A percentile compares a stretch with the other conserved stretches of the same genome.
phyloP scores from a whole-genome alignment of 2,888 invertebrate genomes.

The Gari tellinella region DNA sequence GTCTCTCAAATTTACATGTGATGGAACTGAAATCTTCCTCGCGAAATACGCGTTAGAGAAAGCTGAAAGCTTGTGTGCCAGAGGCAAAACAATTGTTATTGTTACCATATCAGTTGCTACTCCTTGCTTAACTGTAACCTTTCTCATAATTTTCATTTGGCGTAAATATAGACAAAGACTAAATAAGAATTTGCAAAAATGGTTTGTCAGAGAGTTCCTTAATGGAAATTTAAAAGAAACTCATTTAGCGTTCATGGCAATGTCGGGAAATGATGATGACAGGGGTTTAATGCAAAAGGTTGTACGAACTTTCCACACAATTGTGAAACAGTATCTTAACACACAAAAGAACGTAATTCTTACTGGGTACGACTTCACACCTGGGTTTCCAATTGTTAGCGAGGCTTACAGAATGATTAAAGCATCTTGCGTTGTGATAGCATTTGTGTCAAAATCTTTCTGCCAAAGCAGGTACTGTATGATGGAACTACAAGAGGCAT shows the following conservation, averaged over 20 bases:
- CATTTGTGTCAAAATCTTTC: background rate
- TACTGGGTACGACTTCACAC: background rate
- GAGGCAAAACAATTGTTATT: no score
- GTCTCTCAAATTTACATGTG: background rate
- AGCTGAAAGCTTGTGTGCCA: no score
- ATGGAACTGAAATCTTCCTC: no score
- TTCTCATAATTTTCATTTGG: no score
- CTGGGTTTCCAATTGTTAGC: background rate
- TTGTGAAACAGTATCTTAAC: no score
- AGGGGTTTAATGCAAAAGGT: background rate
- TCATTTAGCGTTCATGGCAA: background rate
- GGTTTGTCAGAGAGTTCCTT: no score
- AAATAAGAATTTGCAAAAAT: no score
- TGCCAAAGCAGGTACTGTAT: background rate
- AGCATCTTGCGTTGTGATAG: conserved; percentile 2
- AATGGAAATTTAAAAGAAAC: background rate
- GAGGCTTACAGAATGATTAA: background rate
- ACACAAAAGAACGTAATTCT: background rate
- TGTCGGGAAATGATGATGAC: background rate
- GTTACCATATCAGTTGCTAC: no score
- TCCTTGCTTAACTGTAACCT: no score
- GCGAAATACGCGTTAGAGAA: no score
- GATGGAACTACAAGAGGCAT: conserved; percentile 7
- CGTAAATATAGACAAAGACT: no score
- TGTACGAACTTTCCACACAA: no score